phyloP scores from a whole-genome alignment of 2,797 vertebrate species.

The Molossus molossus region DNA sequence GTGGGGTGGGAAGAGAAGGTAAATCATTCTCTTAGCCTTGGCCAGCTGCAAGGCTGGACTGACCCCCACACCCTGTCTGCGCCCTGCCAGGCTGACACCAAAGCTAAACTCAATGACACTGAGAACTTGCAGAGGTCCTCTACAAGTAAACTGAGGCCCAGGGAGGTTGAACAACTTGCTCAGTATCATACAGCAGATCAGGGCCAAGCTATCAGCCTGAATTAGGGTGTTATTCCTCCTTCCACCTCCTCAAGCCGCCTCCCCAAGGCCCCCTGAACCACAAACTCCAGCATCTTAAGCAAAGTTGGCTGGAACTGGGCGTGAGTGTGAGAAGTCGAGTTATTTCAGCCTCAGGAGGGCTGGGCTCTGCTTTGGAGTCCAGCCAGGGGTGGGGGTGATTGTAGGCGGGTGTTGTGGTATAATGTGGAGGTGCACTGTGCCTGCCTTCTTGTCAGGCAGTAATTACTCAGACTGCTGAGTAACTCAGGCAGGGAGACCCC shows the following conservation, averaged over 20 bases:
- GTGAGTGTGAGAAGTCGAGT: conserved; percentile 81
- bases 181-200: conserved; percentile 9
- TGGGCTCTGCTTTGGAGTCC: conserved; percentile 80
- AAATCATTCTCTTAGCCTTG: background rate
- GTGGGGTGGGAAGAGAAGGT: background rate
- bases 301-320: conserved; percentile 64
- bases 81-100: background rate
- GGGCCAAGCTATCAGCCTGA: conserved; percentile 16
- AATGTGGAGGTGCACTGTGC: conserved; percentile 62
- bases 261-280: conserved; percentile 64
- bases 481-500: conserved; percentile 80
- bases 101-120: background rate
- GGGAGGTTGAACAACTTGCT: conserved; percentile 25
- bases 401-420: conserved; percentile 77
- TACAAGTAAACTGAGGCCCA: background rate
- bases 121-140: background rate
- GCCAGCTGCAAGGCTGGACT: background rate
- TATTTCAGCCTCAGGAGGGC: conserved; percentile 82
- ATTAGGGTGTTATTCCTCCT: conserved; percentile 11
- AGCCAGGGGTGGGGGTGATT: conserved; percentile 79
- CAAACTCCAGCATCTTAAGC: conserved; percentile 65
- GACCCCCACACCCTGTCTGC: background rate
- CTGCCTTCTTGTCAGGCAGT: conserved; percentile 78
- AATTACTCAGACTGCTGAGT: conserved; percentile 86
- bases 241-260: conserved; percentile 38